These are phyloP conservation scores for Phasia obesa DNA, from an alignment of 2,888 invertebrate species.

Conservation along the genomic window DNA sequence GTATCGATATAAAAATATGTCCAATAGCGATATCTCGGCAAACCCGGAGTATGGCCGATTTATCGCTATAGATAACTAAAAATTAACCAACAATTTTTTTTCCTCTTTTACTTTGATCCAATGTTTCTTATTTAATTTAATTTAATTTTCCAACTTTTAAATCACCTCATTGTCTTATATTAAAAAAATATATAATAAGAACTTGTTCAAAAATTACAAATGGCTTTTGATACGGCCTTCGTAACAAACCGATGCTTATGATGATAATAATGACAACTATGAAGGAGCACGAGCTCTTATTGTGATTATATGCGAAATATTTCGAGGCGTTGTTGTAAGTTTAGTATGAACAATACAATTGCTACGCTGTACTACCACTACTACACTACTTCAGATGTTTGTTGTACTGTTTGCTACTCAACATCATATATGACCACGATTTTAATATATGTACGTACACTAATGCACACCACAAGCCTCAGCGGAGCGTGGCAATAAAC, in stretches of 20 bases:
- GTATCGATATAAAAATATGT: too few relatives aligned
- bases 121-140: too few relatives aligned
- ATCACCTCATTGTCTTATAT: too few relatives aligned
- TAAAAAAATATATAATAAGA: too few relatives aligned
- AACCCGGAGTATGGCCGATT: too few relatives aligned
- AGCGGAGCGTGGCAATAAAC: conserved; percentile 79
- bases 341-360: conserved; percentile 45
- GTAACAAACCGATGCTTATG: conserved; percentile 6
- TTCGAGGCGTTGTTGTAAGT: conserved; percentile 33
- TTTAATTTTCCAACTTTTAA: too few relatives aligned
- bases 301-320: conserved; percentile 22
- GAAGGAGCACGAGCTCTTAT: conserved; percentile 53
- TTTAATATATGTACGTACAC: conserved; percentile 66
- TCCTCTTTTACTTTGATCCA: too few relatives aligned
- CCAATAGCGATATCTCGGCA: too few relatives aligned
- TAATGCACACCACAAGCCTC: conserved; percentile 76
- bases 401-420: conserved; percentile 6
- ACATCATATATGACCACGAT: conserved; percentile 57
- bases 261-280: conserved; percentile 53
- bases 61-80: too few relatives aligned
- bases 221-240: conserved; percentile 4
- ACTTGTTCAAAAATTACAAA: background rate
- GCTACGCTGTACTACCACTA: conserved; percentile 8
- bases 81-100: too few relatives aligned
- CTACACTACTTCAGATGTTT: conserved; percentile 3